phyloP scores from a whole-genome alignment of 2,113 vertebrate genomes.

The Erinaceus europaeus region DNA sequence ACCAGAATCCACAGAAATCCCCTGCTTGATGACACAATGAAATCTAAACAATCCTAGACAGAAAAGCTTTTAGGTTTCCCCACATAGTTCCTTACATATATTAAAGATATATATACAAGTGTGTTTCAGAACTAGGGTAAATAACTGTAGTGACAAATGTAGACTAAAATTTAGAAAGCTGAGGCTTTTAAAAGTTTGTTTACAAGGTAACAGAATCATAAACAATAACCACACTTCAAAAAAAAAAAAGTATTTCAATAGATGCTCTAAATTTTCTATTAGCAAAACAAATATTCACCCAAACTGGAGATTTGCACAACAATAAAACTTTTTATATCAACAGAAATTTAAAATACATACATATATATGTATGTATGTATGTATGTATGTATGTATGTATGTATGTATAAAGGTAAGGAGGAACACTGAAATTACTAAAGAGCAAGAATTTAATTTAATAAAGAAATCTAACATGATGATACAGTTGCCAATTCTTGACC shows the following conservation, averaged over 20 bases:
- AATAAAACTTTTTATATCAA: constrained; percentile 11
- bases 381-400: too few species aligned
- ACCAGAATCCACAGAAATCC: constrained; percentile 24
- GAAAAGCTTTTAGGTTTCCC: background rate
- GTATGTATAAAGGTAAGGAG: background rate
- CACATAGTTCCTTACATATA: background rate
- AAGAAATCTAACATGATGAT: background rate
- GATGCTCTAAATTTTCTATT: constrained; percentile 22
- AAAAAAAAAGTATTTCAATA: constrained; percentile 22
- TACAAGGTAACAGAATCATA: constrained; percentile 23
- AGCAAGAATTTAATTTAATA: background rate
- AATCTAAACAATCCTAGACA: constrained; percentile 1
- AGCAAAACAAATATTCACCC: constrained; percentile 33
- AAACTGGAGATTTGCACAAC: constrained; percentile 9
- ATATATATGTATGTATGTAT: too few species aligned
- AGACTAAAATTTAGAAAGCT: constrained; percentile 24
- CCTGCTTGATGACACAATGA: background rate
- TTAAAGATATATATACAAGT: background rate
- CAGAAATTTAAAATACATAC: background rate
- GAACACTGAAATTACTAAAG: background rate
- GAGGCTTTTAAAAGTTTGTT: too few species aligned
- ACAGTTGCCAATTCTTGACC: background rate
- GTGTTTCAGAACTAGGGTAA: constrained; percentile 34
- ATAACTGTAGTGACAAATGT: constrained; percentile 17
- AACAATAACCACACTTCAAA: constrained; percentile 16